Evolutionary conservation across 2,888 invertebrate genomes (phyloP), one percentile per base, ranked within the genome.

Genomic region (Eubasilissa splendida): DNA sequence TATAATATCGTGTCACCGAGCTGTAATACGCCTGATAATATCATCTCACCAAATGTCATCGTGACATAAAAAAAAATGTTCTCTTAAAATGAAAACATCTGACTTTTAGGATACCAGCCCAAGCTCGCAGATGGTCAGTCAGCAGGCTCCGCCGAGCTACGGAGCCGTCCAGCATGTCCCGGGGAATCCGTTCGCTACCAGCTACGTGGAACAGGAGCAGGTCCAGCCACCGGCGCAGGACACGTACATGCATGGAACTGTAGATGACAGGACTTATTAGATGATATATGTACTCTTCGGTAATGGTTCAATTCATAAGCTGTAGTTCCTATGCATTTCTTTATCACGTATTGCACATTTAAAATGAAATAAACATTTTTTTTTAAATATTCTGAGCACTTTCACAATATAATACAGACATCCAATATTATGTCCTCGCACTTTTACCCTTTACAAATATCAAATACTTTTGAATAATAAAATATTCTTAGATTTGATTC

Each of bases 191-290:
- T 91, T 91, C 86, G 91, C 91, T 22, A 87, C 88, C 50, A 88
- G 89, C 84, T 89, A 92, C 84, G 90, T 92, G 83, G 91, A 91
- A 84, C 92, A 93, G 80, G 92, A 93, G 85, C 91, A 92, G 7
- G 92, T 94, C 8, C 95, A 95, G 86, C 94, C 93, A 2, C 92
- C 92, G 82, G 88, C 93, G 2, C 92, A 92, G 83, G 92, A 93
- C 83, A 84, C 87, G 11, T 92, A 92, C 85, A 87, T 92, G 88
- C 91, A 92, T 84, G 90, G 91, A 82, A 87, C 88, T 52, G 87
- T 90, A 77, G 88, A 90, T 4, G 90, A 90, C 83, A 87, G 90
- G 85, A 87, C 88, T 77, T 90, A 90, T 86, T 90, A 88, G 85
- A 78, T 80, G 76, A 74, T 77, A 22, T 42, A 42, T 42, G 54